A percentile compares a stretch with the other conserved stretches of the same genome.
phyloP scores from a whole-genome alignment of 2,113 vertebrate species.

The Dromaius novaehollandiae region DNA sequence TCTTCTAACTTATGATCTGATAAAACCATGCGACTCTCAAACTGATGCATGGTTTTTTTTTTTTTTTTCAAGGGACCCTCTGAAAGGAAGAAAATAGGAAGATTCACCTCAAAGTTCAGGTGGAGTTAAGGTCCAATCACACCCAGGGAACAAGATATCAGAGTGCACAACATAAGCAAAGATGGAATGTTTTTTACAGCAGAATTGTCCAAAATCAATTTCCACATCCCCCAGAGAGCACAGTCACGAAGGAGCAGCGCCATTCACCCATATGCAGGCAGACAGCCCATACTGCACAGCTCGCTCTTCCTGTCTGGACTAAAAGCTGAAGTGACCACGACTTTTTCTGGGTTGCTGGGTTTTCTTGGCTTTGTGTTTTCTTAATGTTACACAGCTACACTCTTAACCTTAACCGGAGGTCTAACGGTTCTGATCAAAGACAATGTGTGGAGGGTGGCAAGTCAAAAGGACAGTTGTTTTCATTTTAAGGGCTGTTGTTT shows the following conservation, averaged over 20 bases:
- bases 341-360: background rate
- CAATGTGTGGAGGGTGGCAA: background rate
- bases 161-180: background rate
- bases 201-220: background rate
- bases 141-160: background rate
- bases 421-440: slow-evolving; percentile 16
- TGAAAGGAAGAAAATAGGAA: background rate
- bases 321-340: background rate
- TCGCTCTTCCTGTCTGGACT: background rate
- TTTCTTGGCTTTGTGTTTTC: background rate
- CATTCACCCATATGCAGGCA: background rate
- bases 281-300: background rate
- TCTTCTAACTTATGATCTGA: background rate
- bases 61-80: background rate
- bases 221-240: background rate
- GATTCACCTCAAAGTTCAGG: background rate
- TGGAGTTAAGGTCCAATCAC: background rate
- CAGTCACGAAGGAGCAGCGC: background rate
- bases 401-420: background rate
- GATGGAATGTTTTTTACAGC: background rate
- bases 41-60: background rate
- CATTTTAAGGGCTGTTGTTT: slow-evolving; percentile 31
- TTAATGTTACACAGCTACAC: background rate
- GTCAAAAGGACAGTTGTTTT: slow-evolving; percentile 34
- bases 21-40: background rate